Conservation (phyloP, 2,888 invertebrate species). For the Caprella mutica region DNA sequence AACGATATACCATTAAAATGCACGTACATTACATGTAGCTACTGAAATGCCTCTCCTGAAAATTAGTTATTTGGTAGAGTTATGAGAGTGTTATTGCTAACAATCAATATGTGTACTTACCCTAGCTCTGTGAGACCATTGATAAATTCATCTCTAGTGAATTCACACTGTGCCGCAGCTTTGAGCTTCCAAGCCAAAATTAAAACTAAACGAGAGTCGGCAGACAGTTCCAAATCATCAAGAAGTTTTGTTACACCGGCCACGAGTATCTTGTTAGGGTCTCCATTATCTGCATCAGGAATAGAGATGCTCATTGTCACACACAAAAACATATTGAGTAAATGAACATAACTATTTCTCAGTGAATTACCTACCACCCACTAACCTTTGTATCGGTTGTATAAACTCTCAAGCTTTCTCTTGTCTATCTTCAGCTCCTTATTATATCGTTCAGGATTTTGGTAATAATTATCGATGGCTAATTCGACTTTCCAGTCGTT, state of each 20-base stretch:
- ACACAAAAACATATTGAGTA: no score
- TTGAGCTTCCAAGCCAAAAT: conserved; percentile 97
- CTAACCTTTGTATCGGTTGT: conserved; percentile 62
- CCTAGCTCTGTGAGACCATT: conserved; percentile 80
- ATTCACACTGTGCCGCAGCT: conserved; percentile 95
- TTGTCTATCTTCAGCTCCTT: conserved; percentile 55
- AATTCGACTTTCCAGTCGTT: conserved; percentile 96
- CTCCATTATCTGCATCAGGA: conserved; percentile 77
- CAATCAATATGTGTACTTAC: conserved; percentile 44
- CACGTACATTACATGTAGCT: no score
- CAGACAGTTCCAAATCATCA: conserved; percentile 78
- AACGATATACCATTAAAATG: no score
- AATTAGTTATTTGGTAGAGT: no score
- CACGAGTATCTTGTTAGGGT: conserved; percentile 75
- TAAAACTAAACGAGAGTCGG: conserved; percentile 86
- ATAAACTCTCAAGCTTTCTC: conserved; percentile 50
- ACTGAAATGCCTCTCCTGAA: no score
- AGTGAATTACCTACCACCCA: no score
- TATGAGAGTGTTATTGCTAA: no score
- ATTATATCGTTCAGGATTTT: conserved; percentile 86
- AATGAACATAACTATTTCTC: no score
- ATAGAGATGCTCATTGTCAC: no score
- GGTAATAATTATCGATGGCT: conserved; percentile 93
- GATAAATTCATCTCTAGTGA: conserved; percentile 86
- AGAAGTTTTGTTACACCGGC: conserved; percentile 92